Percentiles rank a stretch among this genome's conserved stretches.
phyloP scores from a whole-genome alignment of 2,888 invertebrate genomes.

The Campoletis raptor region DNA sequence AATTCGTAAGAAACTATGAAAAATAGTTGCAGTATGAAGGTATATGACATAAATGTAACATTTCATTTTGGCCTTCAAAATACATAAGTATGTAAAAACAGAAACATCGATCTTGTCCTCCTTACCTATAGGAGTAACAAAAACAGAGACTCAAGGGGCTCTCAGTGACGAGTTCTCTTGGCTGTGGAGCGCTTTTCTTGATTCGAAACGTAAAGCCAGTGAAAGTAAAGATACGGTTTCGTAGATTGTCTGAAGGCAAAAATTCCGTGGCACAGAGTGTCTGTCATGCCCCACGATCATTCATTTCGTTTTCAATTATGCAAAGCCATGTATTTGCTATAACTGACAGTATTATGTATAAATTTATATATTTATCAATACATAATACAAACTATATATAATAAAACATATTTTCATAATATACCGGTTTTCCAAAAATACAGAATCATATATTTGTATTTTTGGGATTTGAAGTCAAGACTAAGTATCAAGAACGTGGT shows the following conservation, averaged over 20 bases:
- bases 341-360: constrained; percentile 17
- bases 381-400: background rate
- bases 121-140: constrained; percentile 7
- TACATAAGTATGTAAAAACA: constrained; percentile 13
- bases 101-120: constrained; percentile 53
- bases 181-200: constrained; percentile 60
- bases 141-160: constrained; percentile 29
- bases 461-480: background rate
- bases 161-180: constrained; percentile 41
- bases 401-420: background rate
- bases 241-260: constrained; percentile 71
- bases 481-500: background rate
- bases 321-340: constrained; percentile 50
- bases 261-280: constrained; percentile 67
- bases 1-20: background rate
- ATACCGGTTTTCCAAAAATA: constrained; percentile 2
- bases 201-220: constrained; percentile 72
- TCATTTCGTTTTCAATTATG: constrained; percentile 67
- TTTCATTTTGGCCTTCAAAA: constrained; percentile 33
- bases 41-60: background rate
- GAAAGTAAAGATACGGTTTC: constrained; percentile 77
- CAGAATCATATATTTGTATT: background rate
- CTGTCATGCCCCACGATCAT: constrained; percentile 66
- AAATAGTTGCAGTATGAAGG: background rate
- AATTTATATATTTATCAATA: background rate